These are phyloP conservation scores for Otolemur garnettii DNA, from an alignment of 2,113 vertebrate genomes.

Conservation along the genomic window DNA sequence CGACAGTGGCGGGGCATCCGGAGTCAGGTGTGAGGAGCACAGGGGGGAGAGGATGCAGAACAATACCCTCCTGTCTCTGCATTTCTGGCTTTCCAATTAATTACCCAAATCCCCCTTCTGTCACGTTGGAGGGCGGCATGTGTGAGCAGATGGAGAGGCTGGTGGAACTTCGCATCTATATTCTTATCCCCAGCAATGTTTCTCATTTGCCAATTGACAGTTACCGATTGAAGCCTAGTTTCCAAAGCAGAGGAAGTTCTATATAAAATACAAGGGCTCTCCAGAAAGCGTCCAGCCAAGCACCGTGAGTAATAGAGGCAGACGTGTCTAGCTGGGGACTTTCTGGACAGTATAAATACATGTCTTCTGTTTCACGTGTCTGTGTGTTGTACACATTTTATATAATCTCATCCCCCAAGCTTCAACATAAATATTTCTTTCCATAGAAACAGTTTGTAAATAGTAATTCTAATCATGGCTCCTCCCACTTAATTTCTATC, in stretches of 20 bases:
- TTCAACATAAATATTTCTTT: not conserved
- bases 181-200: slow-evolving; percentile 1
- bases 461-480: not conserved
- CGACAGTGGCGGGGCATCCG: not conserved
- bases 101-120: slow-evolving; percentile 79
- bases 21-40: slow-evolving; percentile 38
- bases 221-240: not conserved
- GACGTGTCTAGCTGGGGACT: too few relatives aligned
- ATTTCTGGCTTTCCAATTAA: slow-evolving; percentile 79
- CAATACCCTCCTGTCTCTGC: slow-evolving; percentile 15
- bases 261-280: too few relatives aligned
- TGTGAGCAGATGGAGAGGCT: slow-evolving; percentile 75
- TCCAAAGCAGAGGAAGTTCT: not conserved
- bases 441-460: not conserved
- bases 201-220: slow-evolving; percentile 53
- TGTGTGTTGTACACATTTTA: rapidly evolving
- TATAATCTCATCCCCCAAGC: not conserved
- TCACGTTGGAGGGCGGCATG: slow-evolving; percentile 61
- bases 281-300: too few relatives aligned
- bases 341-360: not conserved
- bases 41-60: slow-evolving; percentile 33
- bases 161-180: not conserved
- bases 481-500: not conserved
- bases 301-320: too few relatives aligned
- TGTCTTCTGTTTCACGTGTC: rapidly evolving